Evolutionary conservation across 2,797 vertebrate genomes (phyloP), one percentile per base, ranked within the genome.

Genomic region (Artibeus jamaicensis): DNA sequence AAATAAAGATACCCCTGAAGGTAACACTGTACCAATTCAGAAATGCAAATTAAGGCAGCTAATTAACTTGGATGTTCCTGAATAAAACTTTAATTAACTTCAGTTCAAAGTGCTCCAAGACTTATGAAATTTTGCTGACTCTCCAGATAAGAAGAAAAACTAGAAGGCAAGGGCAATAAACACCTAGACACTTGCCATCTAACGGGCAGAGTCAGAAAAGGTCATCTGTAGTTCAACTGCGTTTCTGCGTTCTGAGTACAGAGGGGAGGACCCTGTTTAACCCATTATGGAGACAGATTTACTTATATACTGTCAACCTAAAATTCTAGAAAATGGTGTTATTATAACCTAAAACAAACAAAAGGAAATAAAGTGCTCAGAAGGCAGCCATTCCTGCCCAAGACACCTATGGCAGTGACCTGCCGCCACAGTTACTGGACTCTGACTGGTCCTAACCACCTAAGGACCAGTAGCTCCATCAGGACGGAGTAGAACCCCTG

Each of bases 1-100:
- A 71, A 67, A 55, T 22, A 83, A 68, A 81, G 34, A 24, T 37
- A 59, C 9, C 7, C 39, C n/a, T 34, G 76, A 59, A 24, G 18
- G 55, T 24, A 77, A 42, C 10, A 34, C 18, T 7, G 21, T 16
- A 70, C 34, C 53, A 55, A 89, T 79, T 87, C 55, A 81, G 42
- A 94, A 85, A 57, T n/a, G 16, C 55, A 76, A 59, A 65, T 34
- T 29, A 86, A 86, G 44, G 57, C 14, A 67, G 59, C 21, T 59
- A 50, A 74, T 16, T 50, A n/a, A 79, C 24, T 48, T 39, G 3
- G 16, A 67, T 81, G 10, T 44, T 46, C 53, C 18, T 10, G 5
- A 82, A 73, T 65, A 78, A 71, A 94, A 94, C 44, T 93, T 92
- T 65, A 71, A 86, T 57, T 14, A 68, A 83, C 39, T 91, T 93